Evolutionary conservation across 2,113 vertebrate genomes (phyloP).

Genomic region (Chaenogobius annularis): DNA sequence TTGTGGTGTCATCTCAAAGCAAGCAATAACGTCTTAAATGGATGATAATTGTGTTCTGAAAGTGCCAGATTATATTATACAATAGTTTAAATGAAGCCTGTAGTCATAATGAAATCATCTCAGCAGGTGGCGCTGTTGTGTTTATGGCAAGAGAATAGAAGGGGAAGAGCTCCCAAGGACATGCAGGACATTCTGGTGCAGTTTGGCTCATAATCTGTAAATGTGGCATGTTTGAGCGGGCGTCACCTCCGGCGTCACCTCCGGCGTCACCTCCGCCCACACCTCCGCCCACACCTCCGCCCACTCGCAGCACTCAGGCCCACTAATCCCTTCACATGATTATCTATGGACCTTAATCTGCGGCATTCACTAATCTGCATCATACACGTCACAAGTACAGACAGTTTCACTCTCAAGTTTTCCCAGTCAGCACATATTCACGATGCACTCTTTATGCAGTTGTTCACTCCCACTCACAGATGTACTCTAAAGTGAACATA

Average conservation of each 20-base stretch:
- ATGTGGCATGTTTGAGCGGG: constrained; percentile 12
- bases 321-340: constrained; percentile 63
- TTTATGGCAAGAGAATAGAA: not conserved
- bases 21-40: too few species aligned
- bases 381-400: constrained; percentile 18
- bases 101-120: not conserved
- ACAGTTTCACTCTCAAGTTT: constrained; percentile 5
- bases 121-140: constrained; percentile 47
- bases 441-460: not conserved
- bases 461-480: not conserved
- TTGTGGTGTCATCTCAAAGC: too few species aligned
- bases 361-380: constrained; percentile 37
- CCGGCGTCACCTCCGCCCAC: not conserved
- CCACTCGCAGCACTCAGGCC: constrained; percentile 9
- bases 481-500: constrained; percentile 53
- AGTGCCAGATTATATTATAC: not conserved
- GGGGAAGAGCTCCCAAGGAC: constrained; percentile 9
- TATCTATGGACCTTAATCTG: constrained; percentile 66
- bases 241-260: not conserved
- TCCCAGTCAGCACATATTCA: not conserved
- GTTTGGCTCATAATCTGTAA: constrained; percentile 18
- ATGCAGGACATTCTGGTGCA: constrained; percentile 10
- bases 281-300: not conserved
- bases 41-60: not conserved
- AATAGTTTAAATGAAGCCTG: not conserved